phyloP scores from a whole-genome alignment of 2,888 invertebrate genomes.

The Napeogenes sylphis region DNA sequence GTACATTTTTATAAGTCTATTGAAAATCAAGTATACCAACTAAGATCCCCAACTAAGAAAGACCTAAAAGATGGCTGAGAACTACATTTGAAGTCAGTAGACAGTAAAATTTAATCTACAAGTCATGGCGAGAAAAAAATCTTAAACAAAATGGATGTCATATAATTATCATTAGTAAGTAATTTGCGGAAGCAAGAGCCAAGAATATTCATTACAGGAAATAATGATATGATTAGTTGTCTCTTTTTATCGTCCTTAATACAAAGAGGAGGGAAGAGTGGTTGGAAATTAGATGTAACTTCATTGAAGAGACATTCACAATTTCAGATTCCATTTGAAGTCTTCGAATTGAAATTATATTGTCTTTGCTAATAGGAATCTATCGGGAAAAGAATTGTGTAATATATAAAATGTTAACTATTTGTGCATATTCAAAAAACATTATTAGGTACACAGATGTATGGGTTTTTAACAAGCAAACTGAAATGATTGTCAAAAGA shows the following conservation, averaged over 20 bases:
- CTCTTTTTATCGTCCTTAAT: conserved; percentile 24
- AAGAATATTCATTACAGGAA: conserved; percentile 13
- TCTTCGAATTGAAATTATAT: conserved; percentile 47
- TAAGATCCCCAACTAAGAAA: too few species aligned
- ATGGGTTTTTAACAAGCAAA: too few species aligned
- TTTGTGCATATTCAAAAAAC: not conserved
- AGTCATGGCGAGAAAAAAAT: not conserved
- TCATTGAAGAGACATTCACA: conserved; percentile 50
- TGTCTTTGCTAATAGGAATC: conserved; percentile 6
- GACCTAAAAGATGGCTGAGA: too few species aligned
- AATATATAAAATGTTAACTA: too few species aligned
- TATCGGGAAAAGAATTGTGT: too few species aligned
- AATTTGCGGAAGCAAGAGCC: not conserved
- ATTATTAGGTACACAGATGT: too few species aligned
- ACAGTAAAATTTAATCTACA: not conserved
- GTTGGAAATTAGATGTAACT: conserved; percentile 62
- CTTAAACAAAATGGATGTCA: not conserved
- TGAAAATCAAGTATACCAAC: too few species aligned
- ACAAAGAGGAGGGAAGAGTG: conserved; percentile 43
- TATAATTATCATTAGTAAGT: conserved; percentile 5
- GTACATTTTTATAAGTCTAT: too few species aligned
- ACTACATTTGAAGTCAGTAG: not conserved
- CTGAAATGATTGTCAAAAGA: too few species aligned
- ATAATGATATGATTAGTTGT: conserved; percentile 15
- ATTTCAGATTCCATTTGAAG: conserved; percentile 35